Evolutionary conservation across 2,797 vertebrate species (phyloP), one percentile per base, ranked within the genome.

Genomic region (Chaetodon trifasciatus): DNA sequence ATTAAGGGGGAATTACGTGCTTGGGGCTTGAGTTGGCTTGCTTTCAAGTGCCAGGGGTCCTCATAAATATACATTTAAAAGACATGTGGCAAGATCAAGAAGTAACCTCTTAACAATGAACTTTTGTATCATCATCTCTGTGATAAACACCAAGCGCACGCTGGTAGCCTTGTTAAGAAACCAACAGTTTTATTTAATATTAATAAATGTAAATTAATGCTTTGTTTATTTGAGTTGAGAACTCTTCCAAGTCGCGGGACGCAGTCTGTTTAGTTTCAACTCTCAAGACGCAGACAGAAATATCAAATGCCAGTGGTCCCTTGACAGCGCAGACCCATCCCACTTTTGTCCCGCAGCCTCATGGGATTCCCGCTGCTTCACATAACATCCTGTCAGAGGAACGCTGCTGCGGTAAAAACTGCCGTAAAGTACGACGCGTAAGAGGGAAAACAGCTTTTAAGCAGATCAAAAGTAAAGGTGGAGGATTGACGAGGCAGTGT

Each of bases 41-140:
- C 92, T 93, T 94, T 93, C 89, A 92, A 93, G 92, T 91, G 89
- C 89, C 90, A 88, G 85, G 88, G 86, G 90, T 92, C 79, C 92
- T 94, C 92, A 95, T 95, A 92, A 94, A 96, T 95, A 96, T 94
- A 95, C 93, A 96, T 95, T 85, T 87, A 82, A 91, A 91, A 94
- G 89, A 86, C 89, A 90, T 93, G 92, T 92, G 91, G 89, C 90
- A 81, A 93, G 93, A 95, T 93, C 92, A 93, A 94, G 92, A 94
- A 92, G 91, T 92, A 92, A 94, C 94, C 93, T 92, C 93, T 92
- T 92, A 93, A 94, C 94, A 94, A 88, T 88, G 87, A 95, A 94
- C 93, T 93, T 91, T 49, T 89, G 88, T 90, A 93, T 93, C 91
- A 91, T 90, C 86, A 70, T 91, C 89, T 85, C 86, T 83, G 90